phyloP scores from a whole-genome alignment of 1,140 invertebrate species.

The Hylaeus anthracinus region DNA sequence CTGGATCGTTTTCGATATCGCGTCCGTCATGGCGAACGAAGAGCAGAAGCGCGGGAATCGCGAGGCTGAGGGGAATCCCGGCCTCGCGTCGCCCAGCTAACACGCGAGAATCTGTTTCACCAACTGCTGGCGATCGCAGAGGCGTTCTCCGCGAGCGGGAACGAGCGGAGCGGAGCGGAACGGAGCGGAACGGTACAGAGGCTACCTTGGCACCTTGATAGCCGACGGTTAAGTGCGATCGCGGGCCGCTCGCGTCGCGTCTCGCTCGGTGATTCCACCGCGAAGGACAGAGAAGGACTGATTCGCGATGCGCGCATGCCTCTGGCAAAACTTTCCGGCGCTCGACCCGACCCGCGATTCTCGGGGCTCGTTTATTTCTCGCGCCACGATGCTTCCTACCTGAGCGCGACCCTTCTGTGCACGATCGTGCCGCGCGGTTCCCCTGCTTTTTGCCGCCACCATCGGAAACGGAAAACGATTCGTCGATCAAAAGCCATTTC shows the following conservation, averaged over 20 bases:
- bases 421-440: not conserved
- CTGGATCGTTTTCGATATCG: slow-evolving; percentile 5
- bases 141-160: not conserved
- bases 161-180: slow-evolving; percentile 6
- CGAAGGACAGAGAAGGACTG: slow-evolving; percentile 20
- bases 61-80: not conserved
- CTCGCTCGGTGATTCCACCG: not conserved
- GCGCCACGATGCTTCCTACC: not conserved
- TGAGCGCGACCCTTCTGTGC: not conserved
- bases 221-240: slow-evolving; percentile 75
- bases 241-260: slow-evolving; percentile 22
- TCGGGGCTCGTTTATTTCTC: slow-evolving; percentile 35
- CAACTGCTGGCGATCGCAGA: not conserved
- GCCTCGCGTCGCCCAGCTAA: not conserved
- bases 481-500: not conserved
- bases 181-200: slow-evolving; percentile 8
- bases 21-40: slow-evolving; percentile 8
- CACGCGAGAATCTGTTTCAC: not conserved
- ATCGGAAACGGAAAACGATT: not conserved
- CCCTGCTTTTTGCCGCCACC: not conserved
- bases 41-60: slow-evolving; percentile 23
- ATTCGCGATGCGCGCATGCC: slow-evolving; percentile 40
- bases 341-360: not conserved
- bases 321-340: slow-evolving; percentile 36
- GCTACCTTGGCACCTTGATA: slow-evolving; percentile 64